Evolutionary conservation across 2,888 invertebrate species (phyloP).

Genomic region (Stenolophus ochropezus): DNA sequence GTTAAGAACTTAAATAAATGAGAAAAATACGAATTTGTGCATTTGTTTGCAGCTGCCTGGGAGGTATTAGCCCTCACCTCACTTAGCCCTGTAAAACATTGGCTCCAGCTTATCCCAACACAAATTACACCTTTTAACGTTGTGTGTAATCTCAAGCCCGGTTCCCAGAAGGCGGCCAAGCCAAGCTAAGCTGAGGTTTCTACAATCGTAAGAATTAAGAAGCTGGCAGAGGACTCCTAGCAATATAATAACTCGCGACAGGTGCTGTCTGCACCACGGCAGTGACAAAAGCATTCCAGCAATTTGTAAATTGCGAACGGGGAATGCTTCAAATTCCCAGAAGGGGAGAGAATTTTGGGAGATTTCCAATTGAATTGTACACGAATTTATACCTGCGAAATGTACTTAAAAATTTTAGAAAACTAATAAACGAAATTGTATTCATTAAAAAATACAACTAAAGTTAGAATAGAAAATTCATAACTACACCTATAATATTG

Average conservation of each 20-base stretch:
- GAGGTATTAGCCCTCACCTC: neutral
- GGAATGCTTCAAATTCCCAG: neutral
- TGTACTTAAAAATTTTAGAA: neutral
- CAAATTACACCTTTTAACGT: neutral
- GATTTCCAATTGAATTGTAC: neutral
- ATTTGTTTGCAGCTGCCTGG: neutral
- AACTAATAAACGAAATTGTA: too few species aligned
- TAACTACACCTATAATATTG: too few species aligned
- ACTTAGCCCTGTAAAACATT: neutral
- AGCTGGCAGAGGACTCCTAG: neutral
- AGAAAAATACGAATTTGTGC: too few species aligned
- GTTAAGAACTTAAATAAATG: too few species aligned
- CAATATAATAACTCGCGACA: neutral
- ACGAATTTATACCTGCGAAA: neutral
- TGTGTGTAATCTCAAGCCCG: neutral
- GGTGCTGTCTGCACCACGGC: neutral
- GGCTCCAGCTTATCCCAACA: neutral
- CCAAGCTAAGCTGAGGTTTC: neutral
- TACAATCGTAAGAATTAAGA: neutral
- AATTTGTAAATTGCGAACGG: neutral
- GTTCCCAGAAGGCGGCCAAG: neutral
- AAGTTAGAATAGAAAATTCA: too few species aligned
- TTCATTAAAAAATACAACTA: too few species aligned
- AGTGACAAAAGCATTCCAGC: slow-evolving; percentile 7
- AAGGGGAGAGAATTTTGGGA: neutral